Evolutionary conservation across 2,113 vertebrate genomes (phyloP).

Genomic region (Buteo buteo): DNA sequence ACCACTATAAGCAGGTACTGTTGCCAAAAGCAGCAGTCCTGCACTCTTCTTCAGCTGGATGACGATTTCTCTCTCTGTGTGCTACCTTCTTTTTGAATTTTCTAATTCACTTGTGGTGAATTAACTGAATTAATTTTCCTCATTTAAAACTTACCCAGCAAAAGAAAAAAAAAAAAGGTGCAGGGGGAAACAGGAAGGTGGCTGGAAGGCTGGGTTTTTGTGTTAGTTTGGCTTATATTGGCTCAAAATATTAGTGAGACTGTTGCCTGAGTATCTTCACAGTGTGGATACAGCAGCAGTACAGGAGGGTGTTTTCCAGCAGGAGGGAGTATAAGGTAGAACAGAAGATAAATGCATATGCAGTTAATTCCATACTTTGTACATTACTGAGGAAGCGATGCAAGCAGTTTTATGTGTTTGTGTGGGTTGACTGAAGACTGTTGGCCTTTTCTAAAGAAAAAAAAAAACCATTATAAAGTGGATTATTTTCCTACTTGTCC

Average conservation of each 20-base stretch:
- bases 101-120: background rate
- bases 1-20: background rate
- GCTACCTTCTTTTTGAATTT: background rate
- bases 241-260: background rate
- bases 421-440: background rate
- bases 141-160: background rate
- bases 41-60: background rate
- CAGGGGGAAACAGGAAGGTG: too few relatives aligned
- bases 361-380: background rate
- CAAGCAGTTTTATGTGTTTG: background rate
- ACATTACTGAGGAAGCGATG: background rate
- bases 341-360: background rate
- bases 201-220: background rate
- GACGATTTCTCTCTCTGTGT: background rate
- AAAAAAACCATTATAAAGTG: background rate
- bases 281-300: background rate
- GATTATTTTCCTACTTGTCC: background rate
- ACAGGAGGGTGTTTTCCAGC: background rate
- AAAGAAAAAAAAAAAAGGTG: background rate
- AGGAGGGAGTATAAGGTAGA: background rate
- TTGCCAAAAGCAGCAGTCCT: background rate
- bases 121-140: background rate
- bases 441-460: background rate
- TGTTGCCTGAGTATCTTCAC: background rate
- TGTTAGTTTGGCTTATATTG: background rate